phyloP scores from a whole-genome alignment of 2,888 invertebrate species.

The Embidobia sp. region DNA sequence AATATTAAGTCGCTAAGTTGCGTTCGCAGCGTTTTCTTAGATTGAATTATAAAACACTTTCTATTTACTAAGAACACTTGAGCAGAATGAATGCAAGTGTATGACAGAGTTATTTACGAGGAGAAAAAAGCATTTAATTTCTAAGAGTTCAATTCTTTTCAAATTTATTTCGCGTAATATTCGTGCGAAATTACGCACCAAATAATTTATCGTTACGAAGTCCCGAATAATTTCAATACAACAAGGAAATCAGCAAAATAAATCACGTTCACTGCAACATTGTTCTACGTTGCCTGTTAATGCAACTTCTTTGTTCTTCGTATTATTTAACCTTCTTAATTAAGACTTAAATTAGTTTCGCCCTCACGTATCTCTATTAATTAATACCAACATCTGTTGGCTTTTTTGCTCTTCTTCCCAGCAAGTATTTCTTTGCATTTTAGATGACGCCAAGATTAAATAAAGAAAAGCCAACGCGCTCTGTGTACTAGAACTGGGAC shows the following conservation, averaged over 20 bases:
- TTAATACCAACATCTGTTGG: slow-evolving; percentile 27
- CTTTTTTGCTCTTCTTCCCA: neutral
- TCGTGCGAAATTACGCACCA: too few species aligned
- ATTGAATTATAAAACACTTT: neutral
- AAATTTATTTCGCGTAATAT: too few species aligned
- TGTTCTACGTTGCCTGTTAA: neutral
- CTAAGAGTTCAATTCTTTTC: too few species aligned
- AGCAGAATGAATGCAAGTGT: too few species aligned
- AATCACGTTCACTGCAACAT: slow-evolving; percentile 6
- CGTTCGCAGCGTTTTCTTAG: neutral
- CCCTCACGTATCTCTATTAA: slow-evolving; percentile 32
- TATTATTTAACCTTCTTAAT: slow-evolving; percentile 28
- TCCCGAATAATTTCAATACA: neutral
- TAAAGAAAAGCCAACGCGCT: slow-evolving; percentile 6
- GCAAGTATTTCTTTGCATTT: slow-evolving; percentile 19
- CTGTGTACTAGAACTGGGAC: neutral
- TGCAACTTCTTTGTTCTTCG: slow-evolving; percentile 29
- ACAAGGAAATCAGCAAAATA: slow-evolving; percentile 8
- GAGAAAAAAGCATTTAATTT: too few species aligned
- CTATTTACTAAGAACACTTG: too few species aligned
- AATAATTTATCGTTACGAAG: too few species aligned
- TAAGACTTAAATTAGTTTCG: slow-evolving; percentile 35
- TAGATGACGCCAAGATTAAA: slow-evolving; percentile 13
- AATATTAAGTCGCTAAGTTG: neutral
- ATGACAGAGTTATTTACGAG: too few species aligned